Percentiles rank a stretch among this genome's conserved stretches.
phyloP scores from a whole-genome alignment of 2,113 vertebrate species.

The Lampris incognitus region DNA sequence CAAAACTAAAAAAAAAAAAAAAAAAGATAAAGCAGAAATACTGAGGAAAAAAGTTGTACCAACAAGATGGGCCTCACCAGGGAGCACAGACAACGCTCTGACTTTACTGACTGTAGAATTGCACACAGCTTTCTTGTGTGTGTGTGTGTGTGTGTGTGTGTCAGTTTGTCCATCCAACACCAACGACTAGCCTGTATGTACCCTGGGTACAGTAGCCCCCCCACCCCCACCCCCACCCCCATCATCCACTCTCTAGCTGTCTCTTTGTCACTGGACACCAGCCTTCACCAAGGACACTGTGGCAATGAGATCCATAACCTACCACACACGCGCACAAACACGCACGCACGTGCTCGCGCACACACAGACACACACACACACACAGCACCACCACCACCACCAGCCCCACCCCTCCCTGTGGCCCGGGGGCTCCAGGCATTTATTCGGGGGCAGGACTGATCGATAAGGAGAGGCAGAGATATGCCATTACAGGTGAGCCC shows the following conservation, averaged over 20 bases:
- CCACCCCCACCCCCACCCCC: conserved; percentile 1
- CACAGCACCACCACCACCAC: not conserved
- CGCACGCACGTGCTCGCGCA: too few species aligned
- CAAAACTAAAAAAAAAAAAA: conserved; percentile 42
- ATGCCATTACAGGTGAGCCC: conserved; percentile 78
- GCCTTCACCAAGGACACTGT: conserved; percentile 75
- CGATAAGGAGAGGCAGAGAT: conserved; percentile 68
- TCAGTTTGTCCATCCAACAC: conserved; percentile 25
- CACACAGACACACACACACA: too few species aligned
- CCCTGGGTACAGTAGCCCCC: conserved; percentile 16
- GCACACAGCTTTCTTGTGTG: conserved; percentile 20
- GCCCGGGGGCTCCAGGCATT: conserved; percentile 69
- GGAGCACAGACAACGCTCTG: conserved; percentile 52
- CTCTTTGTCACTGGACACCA: conserved; percentile 74
- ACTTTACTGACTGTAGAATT: conserved; percentile 31
- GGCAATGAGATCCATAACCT: conserved; percentile 73
- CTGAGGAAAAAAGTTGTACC: not conserved
- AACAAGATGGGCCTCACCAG: conserved; percentile 60
- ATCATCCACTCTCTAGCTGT: conserved; percentile 18
- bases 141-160: conserved; percentile 61
- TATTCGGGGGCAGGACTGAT: conserved; percentile 71
- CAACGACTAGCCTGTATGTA: conserved; percentile 18
- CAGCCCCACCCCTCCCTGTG: conserved; percentile 23
- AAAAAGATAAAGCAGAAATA: conserved; percentile 11
- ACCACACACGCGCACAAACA: not conserved